These are phyloP conservation scores for Amphipyra berbera DNA, from an alignment of 2,888 invertebrate species.

Conservation along the genomic window DNA sequence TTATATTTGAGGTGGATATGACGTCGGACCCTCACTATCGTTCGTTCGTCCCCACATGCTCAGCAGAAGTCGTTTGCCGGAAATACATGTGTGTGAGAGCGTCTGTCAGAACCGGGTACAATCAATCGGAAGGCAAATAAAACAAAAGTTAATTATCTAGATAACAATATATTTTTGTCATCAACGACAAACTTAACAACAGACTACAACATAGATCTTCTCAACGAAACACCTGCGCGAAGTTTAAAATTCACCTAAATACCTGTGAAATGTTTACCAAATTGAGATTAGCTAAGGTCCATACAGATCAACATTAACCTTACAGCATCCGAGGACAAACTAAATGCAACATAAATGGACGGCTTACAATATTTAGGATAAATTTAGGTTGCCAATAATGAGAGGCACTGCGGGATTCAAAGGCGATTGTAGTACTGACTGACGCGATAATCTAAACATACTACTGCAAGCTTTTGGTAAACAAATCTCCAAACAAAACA, in stretches of 20 bases:
- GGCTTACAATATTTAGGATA: slow-evolving; percentile 76
- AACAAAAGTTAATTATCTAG: slow-evolving; percentile 81
- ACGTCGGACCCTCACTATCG: too few species aligned
- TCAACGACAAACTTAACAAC: slow-evolving; percentile 90
- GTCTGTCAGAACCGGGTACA: neutral
- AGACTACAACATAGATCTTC: slow-evolving; percentile 88
- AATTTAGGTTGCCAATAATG: slow-evolving; percentile 39
- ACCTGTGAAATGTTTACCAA: slow-evolving; percentile 74
- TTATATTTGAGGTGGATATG: too few species aligned
- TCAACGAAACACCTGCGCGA: slow-evolving; percentile 81
- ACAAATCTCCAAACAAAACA: slow-evolving; percentile 63
- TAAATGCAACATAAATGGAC: slow-evolving; percentile 83
- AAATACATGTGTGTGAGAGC: too few species aligned
- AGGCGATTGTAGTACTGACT: slow-evolving; percentile 36
- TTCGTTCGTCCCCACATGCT: too few species aligned
- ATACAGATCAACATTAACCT: slow-evolving; percentile 61
- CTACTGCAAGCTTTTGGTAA: slow-evolving; percentile 71
- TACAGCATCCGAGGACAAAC: slow-evolving; percentile 66
- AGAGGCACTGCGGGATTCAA: slow-evolving; percentile 50
- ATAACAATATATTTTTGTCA: slow-evolving; percentile 90
- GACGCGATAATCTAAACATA: slow-evolving; percentile 52
- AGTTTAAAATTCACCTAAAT: slow-evolving; percentile 70
- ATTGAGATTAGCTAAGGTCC: slow-evolving; percentile 66
- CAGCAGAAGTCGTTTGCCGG: too few species aligned
- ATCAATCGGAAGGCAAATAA: slow-evolving; percentile 47